Conservation (phyloP, 2,797 vertebrate genomes). For the Myotis pilosus region DNA sequence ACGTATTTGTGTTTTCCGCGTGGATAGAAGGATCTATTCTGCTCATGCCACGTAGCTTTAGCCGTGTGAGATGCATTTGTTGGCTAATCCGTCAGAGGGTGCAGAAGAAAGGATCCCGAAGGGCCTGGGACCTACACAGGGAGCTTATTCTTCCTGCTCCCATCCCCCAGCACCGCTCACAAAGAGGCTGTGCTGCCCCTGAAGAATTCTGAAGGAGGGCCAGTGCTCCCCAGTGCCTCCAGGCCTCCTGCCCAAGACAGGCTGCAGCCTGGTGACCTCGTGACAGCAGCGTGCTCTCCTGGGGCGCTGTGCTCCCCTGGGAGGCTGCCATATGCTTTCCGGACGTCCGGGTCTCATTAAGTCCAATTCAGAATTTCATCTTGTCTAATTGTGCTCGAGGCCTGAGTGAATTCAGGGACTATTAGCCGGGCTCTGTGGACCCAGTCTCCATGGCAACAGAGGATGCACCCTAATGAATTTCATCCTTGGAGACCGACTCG, state of each 20-base stretch:
- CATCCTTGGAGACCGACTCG: slow-evolving; percentile 34
- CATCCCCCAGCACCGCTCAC: background rate
- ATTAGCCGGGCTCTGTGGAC: slow-evolving; percentile 43
- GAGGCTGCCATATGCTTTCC: slow-evolving; percentile 43
- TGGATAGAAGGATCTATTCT: background rate
- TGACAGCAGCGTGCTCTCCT: background rate
- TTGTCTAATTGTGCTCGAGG: slow-evolving; percentile 66
- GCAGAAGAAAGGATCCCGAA: background rate
- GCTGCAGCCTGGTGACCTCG: background rate
- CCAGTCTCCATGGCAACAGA: slow-evolving; percentile 64
- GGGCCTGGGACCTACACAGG: background rate
- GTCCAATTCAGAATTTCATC: slow-evolving; percentile 54
- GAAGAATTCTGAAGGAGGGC: background rate
- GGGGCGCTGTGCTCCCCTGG: background rate
- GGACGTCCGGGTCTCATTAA: slow-evolving; percentile 67
- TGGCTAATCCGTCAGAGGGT: background rate
- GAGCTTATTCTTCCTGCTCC: background rate
- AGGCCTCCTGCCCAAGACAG: background rate
- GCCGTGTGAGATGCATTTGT: background rate
- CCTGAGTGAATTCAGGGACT: slow-evolving; percentile 64
- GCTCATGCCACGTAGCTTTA: background rate
- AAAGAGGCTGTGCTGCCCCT: background rate
- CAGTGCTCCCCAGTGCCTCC: background rate
- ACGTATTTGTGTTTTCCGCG: background rate
- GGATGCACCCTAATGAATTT: slow-evolving; percentile 65